These are phyloP conservation scores for Coelinius sp. DNA, from an alignment of 2,888 invertebrate genomes.

Conservation along the genomic window DNA sequence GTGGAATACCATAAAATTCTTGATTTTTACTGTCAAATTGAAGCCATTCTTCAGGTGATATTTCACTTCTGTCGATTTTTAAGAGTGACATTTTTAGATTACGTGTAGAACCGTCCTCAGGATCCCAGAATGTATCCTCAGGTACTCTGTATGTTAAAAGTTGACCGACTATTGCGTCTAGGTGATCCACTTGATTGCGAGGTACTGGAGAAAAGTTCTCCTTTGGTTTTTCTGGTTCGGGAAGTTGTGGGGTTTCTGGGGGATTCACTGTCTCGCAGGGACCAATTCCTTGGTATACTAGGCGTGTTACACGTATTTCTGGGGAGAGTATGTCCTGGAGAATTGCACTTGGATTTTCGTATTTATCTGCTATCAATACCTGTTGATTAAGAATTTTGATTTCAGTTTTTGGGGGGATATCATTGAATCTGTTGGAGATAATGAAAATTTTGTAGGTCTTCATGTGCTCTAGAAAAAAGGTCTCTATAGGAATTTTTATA, in stretches of 20 bases:
- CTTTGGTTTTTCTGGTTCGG: slow-evolving; percentile 72
- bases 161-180: slow-evolving; percentile 87
- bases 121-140: slow-evolving; percentile 91
- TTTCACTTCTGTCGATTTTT: slow-evolving; percentile 79
- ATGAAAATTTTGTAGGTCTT: too few relatives aligned
- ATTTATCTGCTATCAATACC: slow-evolving; percentile 72
- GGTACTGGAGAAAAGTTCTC: slow-evolving; percentile 84
- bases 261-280: slow-evolving; percentile 76
- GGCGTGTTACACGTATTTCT: slow-evolving; percentile 77
- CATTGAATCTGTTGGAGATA: not conserved
- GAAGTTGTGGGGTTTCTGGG: slow-evolving; percentile 53
- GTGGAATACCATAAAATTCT: slow-evolving; percentile 90
- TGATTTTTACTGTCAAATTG: slow-evolving; percentile 91
- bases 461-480: too few relatives aligned
- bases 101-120: slow-evolving; percentile 84
- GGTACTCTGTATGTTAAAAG: slow-evolving; percentile 87
- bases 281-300: slow-evolving; percentile 79
- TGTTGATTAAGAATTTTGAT: too few relatives aligned
- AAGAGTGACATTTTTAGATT: slow-evolving; percentile 81
- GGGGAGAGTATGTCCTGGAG: slow-evolving; percentile 78
- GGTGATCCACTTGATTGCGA: slow-evolving; percentile 87
- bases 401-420: too few relatives aligned
- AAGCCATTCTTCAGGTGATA: slow-evolving; percentile 84
- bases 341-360: slow-evolving; percentile 75
- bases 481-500: too few relatives aligned